A percentile compares a stretch with the other conserved stretches of the same genome.
Conservation (phyloP, 2,113 vertebrate species). For the Ammodramus savannarum region DNA sequence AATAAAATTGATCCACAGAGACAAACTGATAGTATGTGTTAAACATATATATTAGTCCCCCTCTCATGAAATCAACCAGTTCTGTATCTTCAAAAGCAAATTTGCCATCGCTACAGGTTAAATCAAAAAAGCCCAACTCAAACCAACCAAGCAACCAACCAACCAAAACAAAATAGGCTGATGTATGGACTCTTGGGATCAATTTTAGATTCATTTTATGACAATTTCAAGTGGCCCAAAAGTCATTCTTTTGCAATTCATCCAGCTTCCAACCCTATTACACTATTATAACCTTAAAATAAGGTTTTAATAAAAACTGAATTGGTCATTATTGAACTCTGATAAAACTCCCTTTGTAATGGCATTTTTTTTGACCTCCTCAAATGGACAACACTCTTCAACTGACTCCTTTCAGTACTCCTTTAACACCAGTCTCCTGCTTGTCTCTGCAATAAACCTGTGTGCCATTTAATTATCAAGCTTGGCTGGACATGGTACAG, state of each 20-base stretch:
- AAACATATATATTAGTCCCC: background rate
- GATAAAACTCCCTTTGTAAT: background rate
- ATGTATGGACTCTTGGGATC: background rate
- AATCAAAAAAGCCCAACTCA: background rate
- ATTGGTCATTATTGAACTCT: background rate
- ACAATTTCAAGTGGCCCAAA: background rate
- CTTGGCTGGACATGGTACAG: background rate
- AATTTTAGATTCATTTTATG: background rate
- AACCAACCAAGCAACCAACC: background rate
- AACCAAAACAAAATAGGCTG: background rate
- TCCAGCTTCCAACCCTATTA: background rate
- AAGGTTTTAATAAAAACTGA: background rate
- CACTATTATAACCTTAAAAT: background rate
- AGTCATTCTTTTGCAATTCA: background rate
- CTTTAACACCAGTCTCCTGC: background rate
- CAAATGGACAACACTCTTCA: background rate
- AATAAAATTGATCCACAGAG: background rate
- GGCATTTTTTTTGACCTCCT: background rate
- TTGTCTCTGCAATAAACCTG: constrained; percentile 50
- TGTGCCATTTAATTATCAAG: constrained; percentile 33
- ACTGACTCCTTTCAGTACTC: background rate
- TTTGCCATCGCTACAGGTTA: background rate
- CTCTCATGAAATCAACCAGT: background rate
- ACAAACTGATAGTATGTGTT: background rate
- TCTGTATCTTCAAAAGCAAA: background rate